These are phyloP conservation scores for Pteria penguin DNA, from an alignment of 2,888 invertebrate species.

Conservation along the genomic window DNA sequence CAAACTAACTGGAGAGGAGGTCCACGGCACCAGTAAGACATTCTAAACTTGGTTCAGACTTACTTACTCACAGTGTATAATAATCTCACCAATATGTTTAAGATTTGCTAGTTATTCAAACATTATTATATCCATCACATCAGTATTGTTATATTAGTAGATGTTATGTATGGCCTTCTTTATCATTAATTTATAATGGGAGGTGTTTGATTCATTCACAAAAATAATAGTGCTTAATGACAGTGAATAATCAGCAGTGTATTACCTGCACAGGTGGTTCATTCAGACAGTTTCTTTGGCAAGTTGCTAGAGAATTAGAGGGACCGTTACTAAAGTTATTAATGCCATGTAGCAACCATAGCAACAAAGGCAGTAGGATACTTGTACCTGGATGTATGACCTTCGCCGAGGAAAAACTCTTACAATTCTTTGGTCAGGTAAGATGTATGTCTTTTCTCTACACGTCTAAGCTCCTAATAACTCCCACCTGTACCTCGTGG, in stretches of 20 bases:
- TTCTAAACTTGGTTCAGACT: no score
- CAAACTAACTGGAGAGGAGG: slow-evolving; percentile 79
- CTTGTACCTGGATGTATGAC: slow-evolving; percentile 77
- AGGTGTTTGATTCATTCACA: no score
- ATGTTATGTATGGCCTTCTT: no score
- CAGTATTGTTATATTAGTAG: neutral
- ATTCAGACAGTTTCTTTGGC: slow-evolving; percentile 80
- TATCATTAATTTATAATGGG: no score
- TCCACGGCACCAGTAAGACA: slow-evolving; percentile 79
- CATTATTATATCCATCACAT: neutral
- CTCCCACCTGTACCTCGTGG: no score
- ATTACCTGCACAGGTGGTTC: slow-evolving; percentile 80
- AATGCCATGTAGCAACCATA: slow-evolving; percentile 74
- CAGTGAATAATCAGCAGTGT: no score
- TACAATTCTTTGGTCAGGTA: slow-evolving; percentile 79
- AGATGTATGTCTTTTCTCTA: no score
- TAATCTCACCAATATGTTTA: no score
- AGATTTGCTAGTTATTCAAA: no score
- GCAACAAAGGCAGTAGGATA: slow-evolving; percentile 74
- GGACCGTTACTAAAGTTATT: slow-evolving; percentile 71
- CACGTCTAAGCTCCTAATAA: no score
- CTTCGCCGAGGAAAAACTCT: slow-evolving; percentile 77
- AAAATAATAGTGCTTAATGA: no score
- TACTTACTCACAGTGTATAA: no score
- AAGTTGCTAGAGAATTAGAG: slow-evolving; percentile 77